phyloP scores from a whole-genome alignment of 2,888 invertebrate genomes.

The Vesta saturnalis region DNA sequence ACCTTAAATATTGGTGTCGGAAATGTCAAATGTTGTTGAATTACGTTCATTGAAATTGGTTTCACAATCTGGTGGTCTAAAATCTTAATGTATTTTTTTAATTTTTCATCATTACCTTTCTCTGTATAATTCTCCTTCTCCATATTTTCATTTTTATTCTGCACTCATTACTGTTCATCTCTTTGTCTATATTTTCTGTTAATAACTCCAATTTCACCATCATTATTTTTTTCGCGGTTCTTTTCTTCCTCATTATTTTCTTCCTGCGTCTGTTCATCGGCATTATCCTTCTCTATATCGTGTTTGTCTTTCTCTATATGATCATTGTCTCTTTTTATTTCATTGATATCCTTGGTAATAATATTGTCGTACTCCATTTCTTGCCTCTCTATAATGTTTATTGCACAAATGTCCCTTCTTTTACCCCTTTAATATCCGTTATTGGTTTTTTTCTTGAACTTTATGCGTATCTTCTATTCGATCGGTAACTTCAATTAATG shows the following conservation, averaged over 20 bases:
- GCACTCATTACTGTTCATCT: neutral
- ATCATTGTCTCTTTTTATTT: neutral
- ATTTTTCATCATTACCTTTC: neutral
- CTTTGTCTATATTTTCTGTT: neutral
- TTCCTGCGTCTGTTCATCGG: neutral
- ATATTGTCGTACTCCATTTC: neutral
- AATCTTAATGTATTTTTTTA: neutral
- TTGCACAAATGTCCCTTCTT: too few species aligned
- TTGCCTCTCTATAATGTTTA: too few species aligned
- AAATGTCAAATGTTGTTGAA: too few species aligned
- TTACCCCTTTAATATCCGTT: too few species aligned
- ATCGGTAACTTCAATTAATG: too few species aligned
- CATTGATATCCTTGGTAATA: too few species aligned
- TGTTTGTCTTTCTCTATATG: neutral
- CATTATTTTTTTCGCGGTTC: neutral
- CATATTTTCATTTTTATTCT: neutral
- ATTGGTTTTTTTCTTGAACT: too few species aligned
- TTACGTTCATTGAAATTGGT: too few species aligned
- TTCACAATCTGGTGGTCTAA: too few species aligned
- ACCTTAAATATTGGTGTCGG: too few species aligned
- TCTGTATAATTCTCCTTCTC: neutral
- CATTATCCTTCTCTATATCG: neutral
- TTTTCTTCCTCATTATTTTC: neutral
- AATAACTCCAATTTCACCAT: neutral
- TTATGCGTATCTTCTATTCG: too few species aligned